Base-by-base conservation (phyloP, 2,113 vertebrate genomes). In the Gnathonemus echidnorhynchus region DNA sequence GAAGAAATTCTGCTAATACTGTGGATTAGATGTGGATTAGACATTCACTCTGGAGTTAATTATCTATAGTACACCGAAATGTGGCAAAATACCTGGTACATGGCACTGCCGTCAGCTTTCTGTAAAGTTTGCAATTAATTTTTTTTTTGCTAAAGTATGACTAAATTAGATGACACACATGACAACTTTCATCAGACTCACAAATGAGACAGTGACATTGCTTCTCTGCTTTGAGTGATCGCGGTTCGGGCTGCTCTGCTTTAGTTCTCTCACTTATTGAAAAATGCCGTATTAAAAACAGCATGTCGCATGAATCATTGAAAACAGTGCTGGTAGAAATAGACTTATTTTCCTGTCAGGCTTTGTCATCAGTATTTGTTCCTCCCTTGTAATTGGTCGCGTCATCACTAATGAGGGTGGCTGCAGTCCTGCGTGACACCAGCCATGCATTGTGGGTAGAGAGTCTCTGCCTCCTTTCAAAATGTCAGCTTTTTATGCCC, bases 121-220 rank as follows among this genome's bases (percentile, higher is more conserved):
- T 85, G 80, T 42, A 48, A 24, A 85, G 42, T 85, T 85, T 48
- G 83, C 19, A 17, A n/a, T 85, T 45, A 31, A 13, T 62, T 27
- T 62, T 62, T 62, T 66, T 66, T 48, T 85, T 85, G 83, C 83
- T 85, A 48, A 85, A 85, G 83, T 45, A n/a, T 85, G 83, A 85
- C 42, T 46, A 21, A 85, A 85, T 85, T 85, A 46, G 45, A 85
- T 0, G 21, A 10, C 17, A 21, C 21, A 85, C 42, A 85, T 85
- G 39, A 46, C 45, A 48, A 24, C 83, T 21, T 80, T 80, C 74
- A 80, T 42, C 11, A 42, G 17, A 19, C 27, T 80, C 74, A 6
- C 35, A 19, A 19, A 17, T 17, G 35, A 39, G 74, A 39, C 35
- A 1, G 35, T 42, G 74, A 80, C 35, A 19, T 2, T 8, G 74